Evolutionary conservation across 2,888 invertebrate genomes (phyloP), one percentile per base, ranked within the genome.

Genomic region (Microplitis deprimator): DNA sequence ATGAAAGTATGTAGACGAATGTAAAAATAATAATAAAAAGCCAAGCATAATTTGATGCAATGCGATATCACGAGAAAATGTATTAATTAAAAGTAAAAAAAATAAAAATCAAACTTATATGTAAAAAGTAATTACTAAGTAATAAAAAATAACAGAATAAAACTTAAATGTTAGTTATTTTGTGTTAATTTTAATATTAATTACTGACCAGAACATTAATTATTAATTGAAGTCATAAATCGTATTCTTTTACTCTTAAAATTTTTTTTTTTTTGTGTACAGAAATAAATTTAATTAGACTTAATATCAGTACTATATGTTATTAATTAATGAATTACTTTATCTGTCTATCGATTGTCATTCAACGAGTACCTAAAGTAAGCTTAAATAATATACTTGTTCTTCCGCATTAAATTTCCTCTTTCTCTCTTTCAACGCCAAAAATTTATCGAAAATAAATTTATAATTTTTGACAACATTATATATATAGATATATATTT

Each of bases 321-420:
- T 20, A 29, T 29, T 29, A 29, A 29, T 29, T 29, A 29, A 29
- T 29, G 29, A 4, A 29, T 29, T 29, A 29, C 3, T 29, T 50
- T 50, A 68, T 38, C 39, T 16, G 29, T 62, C 75, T 73, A 70
- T 76, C 39, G 65, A 59, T 16, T 62, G 62, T 62, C 20, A 62
- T 62, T 62, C 16, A 62, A 62, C 20, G 62, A 62, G 62, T 62
- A 62, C 62, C 62, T 62, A 17, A 29, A 62, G 62, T 16, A 62
- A 62, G 62, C 62, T 62, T 62, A 62, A 50, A 10, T 10, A 50
- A 8, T 50, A 4, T 13, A 50, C 8, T 50, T 50, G 50, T 50
- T 50, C 50, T 50, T 50, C 50, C 50, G 50, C 50, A 50, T 10
- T 10, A 50, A 10, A 50, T 50, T 50, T 50, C 50, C 50, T 10